Percentiles rank a stretch among this genome's conserved stretches.
phyloP scores from a whole-genome alignment of 2,113 vertebrate genomes.

The Sinocyclocheilus anshuiensis region DNA sequence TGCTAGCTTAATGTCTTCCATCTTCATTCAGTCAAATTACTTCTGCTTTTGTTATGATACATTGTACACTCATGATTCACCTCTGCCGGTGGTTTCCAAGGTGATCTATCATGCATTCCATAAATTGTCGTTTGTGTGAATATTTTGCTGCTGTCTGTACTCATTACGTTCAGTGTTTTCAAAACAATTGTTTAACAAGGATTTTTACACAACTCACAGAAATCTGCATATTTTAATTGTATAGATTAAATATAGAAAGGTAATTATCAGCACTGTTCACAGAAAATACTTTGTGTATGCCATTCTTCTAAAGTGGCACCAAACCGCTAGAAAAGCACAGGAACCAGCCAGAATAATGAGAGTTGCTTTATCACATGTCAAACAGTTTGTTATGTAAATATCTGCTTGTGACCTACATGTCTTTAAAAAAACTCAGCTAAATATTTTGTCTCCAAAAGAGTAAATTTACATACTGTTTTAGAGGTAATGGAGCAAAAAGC shows the following conservation, averaged over 20 bases:
- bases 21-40: slow-evolving; percentile 21
- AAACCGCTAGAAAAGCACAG: neutral
- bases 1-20: neutral
- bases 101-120: slow-evolving; percentile 33
- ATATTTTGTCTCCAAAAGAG: slow-evolving; percentile 59
- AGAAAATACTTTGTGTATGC: slow-evolving; percentile 10
- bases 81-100: slow-evolving; percentile 36
- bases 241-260: neutral
- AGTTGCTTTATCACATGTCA: slow-evolving; percentile 38
- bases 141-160: neutral
- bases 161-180: slow-evolving; percentile 29
- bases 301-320: neutral
- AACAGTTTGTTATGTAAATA: slow-evolving; percentile 52
- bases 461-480: slow-evolving; percentile 56
- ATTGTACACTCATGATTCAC: slow-evolving; percentile 24
- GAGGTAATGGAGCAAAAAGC: slow-evolving; percentile 59
- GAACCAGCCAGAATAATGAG: slow-evolving; percentile 42
- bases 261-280: slow-evolving; percentile 1
- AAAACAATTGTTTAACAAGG: slow-evolving; percentile 7
- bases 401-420: slow-evolving; percentile 52
- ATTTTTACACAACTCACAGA: neutral
- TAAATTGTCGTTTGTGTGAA: slow-evolving; percentile 33
- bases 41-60: neutral
- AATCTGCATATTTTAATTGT: neutral
- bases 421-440: slow-evolving; percentile 55